Evolutionary conservation across 2,113 vertebrate genomes (phyloP), one percentile per base, ranked within the genome.

Genomic region (Pomatorhinus ruficollis): DNA sequence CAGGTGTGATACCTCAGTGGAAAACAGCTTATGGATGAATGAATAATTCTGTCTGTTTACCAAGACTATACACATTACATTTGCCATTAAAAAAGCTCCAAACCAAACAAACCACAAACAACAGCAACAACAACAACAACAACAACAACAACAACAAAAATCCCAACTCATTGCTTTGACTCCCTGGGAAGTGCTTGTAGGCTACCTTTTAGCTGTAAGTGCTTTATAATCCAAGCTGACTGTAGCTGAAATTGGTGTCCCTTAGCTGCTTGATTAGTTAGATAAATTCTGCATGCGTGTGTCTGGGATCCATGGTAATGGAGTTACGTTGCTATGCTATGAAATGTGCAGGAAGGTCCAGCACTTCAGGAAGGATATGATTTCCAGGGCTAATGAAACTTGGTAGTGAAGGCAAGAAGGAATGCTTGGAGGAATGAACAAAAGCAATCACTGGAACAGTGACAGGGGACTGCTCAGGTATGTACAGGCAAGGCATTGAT

Each of bases 261-360:
- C 85, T 91, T 45, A 77, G 88, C 90, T 30, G 6, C 81, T 80
- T 14, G 27, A 91, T 86, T 80, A 91, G 84, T 82, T 83, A 85
- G 90, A 96, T 96, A 69, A 93, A 95, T 96, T 95, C 93, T 93
- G 90, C 90, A 96, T 0, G 42, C 74, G 39, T 74, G 63, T 77
- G 79, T 90, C 90, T 97, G 87, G 96, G 91, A 95, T 96, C 95
- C 95, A 95, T 96, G 93, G 93, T 93, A 96, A 97, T 96, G 83
- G 84, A 93, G 87, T 94, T 91, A 94, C 4, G 87, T 96, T 97
- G 93, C 95, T 97, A 96, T 91, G 95, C 90, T 97, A 33, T 89
- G 82, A 91, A 90, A 95, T 56, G 91, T 70, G 84, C 68, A 0
- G 90, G 87, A 97, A 90, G 71, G 85, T 74, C 78, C 93, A 86